Base-by-base conservation (phyloP, 2,113 vertebrate species). In the Suncus etruscus region DNA sequence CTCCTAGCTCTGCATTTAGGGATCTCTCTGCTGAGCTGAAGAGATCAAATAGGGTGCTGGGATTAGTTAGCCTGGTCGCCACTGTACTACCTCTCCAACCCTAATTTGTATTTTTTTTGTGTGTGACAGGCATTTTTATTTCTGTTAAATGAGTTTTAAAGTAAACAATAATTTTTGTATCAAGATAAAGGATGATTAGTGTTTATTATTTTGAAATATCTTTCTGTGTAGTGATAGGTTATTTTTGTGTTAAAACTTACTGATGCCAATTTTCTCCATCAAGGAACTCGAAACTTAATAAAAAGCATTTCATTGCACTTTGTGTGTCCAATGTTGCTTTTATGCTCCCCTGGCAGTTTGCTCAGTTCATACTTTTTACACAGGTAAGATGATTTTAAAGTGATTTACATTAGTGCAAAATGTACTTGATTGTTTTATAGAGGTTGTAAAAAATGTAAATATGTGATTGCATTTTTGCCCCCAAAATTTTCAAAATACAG, bases 261-360 rank as follows among this genome's bases (percentile, higher is more conserved):
- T 90, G 77, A 61, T 96, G 69, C 90, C 24, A 81, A 6, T 97
- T 97, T 89, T 97, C 77, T 97, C 89, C 90, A 75, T 93, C 45
- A 97, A 99, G 99, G 97, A 97, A 97, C 78, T 97, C 96, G 51
- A 98, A 69, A 91, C 95, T 96, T 92, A 97, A 97, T 95, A 95
- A 96, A 96, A 98, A 95, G 68, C 97, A 97, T 83, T 97, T 98
- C 95, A 96, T 98, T 87, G 98, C 98, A 51, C 98, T 99, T 68
- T 98, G 98, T 91, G 80, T 99, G 96, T 98, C 98, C 96, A 99
- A 98, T 95, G 91, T 99, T 83, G 98, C 98, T 97, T 99, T 99
- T 94, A 98, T 99, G 98, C 98, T 99, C 96, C 99, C 99, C 8
- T 99, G 99, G 99, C 99, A 99, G 97, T 99, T 99, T 90, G 98